These are phyloP conservation scores for Phyllopteryx taeniolatus DNA, from an alignment of 2,113 vertebrate genomes.

Conservation along the genomic window DNA sequence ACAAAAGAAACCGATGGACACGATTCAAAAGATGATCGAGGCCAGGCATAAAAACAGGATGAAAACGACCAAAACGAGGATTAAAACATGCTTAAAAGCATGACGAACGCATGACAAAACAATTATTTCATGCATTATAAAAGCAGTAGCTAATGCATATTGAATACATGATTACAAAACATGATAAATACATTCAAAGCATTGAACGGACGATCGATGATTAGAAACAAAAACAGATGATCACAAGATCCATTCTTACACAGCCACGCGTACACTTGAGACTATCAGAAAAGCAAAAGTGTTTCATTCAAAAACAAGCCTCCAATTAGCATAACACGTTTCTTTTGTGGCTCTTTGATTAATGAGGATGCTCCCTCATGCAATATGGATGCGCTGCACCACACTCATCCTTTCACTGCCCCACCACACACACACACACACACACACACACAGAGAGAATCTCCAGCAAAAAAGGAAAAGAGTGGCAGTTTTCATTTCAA, in stretches of 20 bases:
- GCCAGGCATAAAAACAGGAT: no score
- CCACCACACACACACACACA: neutral
- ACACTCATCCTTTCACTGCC: neutral
- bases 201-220: no score
- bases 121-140: no score
- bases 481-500: no score
- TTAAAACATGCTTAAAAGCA: no score
- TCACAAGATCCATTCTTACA: neutral
- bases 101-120: no score
- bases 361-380: slow-evolving; percentile 1
- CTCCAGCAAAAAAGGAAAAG: neutral
- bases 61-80: no score
- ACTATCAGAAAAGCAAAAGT: neutral
- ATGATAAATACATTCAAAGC: neutral
- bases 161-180: neutral
- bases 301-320: neutral
- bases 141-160: neutral
- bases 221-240: neutral
- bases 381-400: neutral
- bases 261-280: neutral
- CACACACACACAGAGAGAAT: neutral
- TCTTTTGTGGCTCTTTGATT: neutral
- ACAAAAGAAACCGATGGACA: no score
- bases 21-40: no score
- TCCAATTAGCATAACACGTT: neutral